Conservation (phyloP, 2,797 vertebrate genomes). For the Alauda arvensis region DNA sequence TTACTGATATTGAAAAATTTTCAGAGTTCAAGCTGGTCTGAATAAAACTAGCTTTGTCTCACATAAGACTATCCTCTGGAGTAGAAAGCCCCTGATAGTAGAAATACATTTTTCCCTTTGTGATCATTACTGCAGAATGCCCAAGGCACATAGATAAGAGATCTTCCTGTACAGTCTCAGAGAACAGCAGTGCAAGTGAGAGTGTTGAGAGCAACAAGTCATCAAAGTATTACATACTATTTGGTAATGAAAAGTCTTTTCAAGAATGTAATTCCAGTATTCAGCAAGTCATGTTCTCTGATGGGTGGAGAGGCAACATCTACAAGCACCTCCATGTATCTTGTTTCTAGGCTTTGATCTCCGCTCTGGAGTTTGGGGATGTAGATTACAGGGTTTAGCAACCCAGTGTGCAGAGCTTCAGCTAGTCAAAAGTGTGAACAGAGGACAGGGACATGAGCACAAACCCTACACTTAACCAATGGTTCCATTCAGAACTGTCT, state of each 20-base stretch:
- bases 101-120: neutral
- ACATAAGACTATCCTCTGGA: neutral
- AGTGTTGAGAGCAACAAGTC: neutral
- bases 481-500: neutral
- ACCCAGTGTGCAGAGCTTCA: neutral
- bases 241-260: neutral
- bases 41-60: neutral
- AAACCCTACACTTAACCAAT: neutral
- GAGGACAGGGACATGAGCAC: accelerated
- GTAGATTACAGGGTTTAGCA: neutral
- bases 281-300: neutral
- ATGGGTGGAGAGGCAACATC: neutral
- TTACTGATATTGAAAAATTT: neutral
- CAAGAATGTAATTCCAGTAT: neutral
- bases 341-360: neutral
- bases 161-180: neutral
- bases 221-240: neutral
- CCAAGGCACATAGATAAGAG: neutral
- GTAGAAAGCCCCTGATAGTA: neutral
- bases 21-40: neutral
- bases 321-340: accelerated
- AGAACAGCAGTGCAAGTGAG: neutral
- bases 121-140: neutral
- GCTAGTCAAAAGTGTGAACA: neutral
- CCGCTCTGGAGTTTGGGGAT: neutral